These are phyloP conservation scores for Drosophila barbarae DNA, from an alignment of 2,888 invertebrate species.

Conservation along the genomic window DNA sequence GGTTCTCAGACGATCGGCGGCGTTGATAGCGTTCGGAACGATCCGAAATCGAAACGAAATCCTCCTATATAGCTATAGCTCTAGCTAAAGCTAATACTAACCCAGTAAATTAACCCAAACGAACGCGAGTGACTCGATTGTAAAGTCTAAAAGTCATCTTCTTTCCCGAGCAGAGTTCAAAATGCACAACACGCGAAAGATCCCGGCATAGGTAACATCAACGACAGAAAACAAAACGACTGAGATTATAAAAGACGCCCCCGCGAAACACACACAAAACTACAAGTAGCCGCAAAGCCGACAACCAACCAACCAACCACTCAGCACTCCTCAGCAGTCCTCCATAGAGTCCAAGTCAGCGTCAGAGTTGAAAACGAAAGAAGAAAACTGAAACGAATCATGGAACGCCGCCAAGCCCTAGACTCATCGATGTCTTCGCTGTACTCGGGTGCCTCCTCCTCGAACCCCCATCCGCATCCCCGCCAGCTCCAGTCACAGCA, in stretches of 20 bases:
- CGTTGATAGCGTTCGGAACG: conserved; percentile 67
- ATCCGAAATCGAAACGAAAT: conserved; percentile 36
- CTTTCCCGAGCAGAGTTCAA: conserved; percentile 31
- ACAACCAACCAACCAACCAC: conserved; percentile 35
- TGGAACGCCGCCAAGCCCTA: conserved; percentile 76
- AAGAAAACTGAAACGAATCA: conserved; percentile 43
- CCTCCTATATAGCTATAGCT: conserved; percentile 1
- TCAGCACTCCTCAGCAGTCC: conserved; percentile 21
- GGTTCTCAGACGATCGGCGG: conserved; percentile 73
- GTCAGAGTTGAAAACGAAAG: conserved; percentile 1
- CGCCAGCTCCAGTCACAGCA: conserved; percentile 49
- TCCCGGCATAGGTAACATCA: conserved; percentile 18
- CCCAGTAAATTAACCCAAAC: conserved; percentile 27
- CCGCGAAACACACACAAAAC: conserved; percentile 56
- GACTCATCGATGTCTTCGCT: conserved; percentile 79
- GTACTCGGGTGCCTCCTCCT: conserved; percentile 74
- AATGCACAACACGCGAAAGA: conserved; percentile 38
- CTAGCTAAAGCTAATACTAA: conserved; percentile 15
- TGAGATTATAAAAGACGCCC: conserved; percentile 65
- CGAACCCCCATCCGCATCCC: conserved; percentile 63
- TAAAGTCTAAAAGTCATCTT: conserved; percentile 17
- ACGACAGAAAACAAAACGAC: conserved; percentile 59
- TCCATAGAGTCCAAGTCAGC: conserved; percentile 1
- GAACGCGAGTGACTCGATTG: conserved; percentile 28
- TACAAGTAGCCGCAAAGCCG: conserved; percentile 62